These are phyloP conservation scores for Morpho achilles DNA, from an alignment of 2,888 invertebrate genomes.

Conservation along the genomic window DNA sequence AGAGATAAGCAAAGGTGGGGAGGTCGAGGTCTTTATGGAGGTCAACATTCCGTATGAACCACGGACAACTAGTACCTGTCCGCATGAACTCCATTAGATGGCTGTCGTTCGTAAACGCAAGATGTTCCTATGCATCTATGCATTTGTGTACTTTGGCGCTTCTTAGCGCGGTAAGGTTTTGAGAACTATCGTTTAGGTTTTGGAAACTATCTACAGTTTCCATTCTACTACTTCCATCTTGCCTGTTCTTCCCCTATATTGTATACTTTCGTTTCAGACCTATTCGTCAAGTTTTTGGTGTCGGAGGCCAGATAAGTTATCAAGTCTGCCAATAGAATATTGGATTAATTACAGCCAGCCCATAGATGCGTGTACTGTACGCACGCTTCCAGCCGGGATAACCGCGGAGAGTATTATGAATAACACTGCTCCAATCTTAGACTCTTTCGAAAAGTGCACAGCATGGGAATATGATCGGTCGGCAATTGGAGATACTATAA, in stretches of 20 bases:
- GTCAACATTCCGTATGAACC: no score
- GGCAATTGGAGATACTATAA: constrained; percentile 82
- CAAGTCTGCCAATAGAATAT: constrained; percentile 67
- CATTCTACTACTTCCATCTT: not conserved
- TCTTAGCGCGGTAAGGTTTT: no score
- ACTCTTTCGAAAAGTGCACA: constrained; percentile 70
- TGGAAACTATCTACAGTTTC: no score
- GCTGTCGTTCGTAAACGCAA: no score
- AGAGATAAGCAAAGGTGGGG: no score
- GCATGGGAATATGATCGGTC: constrained; percentile 81
- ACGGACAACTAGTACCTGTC: no score
- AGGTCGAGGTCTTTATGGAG: no score
- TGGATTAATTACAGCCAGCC: constrained; percentile 86
- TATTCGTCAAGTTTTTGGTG: constrained; percentile 85
- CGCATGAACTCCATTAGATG: no score
- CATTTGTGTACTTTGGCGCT: no score
- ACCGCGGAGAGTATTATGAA: constrained; percentile 57
- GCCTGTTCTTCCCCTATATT: no score
- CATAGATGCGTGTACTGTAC: constrained; percentile 76
- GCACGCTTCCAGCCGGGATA: constrained; percentile 55
- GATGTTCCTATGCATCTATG: no score
- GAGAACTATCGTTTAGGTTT: no score
- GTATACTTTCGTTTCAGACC: constrained; percentile 61
- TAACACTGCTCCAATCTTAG: constrained; percentile 33
- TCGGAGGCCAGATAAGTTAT: constrained; percentile 76